A percentile compares a stretch with the other conserved stretches of the same genome.
Evolutionary conservation across 2,113 vertebrate species (phyloP).

Genomic region (Lepisosteus osseus): DNA sequence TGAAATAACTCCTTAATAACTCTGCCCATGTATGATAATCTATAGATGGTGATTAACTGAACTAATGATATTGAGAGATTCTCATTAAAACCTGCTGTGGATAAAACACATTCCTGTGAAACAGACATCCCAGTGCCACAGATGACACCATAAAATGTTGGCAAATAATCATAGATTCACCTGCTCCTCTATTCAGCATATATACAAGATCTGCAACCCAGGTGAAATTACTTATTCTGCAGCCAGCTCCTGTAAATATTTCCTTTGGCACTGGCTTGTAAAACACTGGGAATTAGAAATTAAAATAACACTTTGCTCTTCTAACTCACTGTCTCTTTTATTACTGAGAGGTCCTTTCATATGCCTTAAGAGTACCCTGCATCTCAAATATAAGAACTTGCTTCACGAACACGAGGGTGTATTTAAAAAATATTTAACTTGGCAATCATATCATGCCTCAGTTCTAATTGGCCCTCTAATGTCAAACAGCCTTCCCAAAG

Average conservation of each 20-base stretch:
- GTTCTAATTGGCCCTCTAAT: constrained; percentile 41
- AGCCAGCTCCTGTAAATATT: constrained; percentile 27
- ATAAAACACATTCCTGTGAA: too few relatives aligned
- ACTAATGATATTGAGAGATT: too few relatives aligned
- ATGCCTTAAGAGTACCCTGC: not conserved
- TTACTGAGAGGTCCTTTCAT: constrained; percentile 35
- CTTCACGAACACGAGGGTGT: constrained; percentile 22
- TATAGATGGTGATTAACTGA: too few relatives aligned
- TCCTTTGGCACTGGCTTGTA: constrained; percentile 29
- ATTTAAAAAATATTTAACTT: constrained; percentile 34
- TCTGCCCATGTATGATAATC: too few relatives aligned
- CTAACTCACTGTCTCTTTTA: not conserved
- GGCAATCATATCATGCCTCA: constrained; percentile 3
- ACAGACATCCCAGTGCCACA: too few relatives aligned
- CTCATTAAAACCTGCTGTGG: too few relatives aligned
- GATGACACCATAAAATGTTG: too few relatives aligned
- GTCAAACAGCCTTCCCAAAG: constrained; percentile 33
- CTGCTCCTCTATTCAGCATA: constrained; percentile 30
- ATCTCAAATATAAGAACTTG: constrained; percentile 21
- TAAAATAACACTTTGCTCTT: constrained; percentile 36
- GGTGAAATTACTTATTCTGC: constrained; percentile 25
- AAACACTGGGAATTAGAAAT: constrained; percentile 38
- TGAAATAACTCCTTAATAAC: too few relatives aligned
- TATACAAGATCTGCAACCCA: not conserved
- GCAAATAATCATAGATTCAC: constrained; percentile 23